Evolutionary conservation across 2,888 invertebrate genomes (phyloP).

Genomic region (Cecidostiba fungosa): DNA sequence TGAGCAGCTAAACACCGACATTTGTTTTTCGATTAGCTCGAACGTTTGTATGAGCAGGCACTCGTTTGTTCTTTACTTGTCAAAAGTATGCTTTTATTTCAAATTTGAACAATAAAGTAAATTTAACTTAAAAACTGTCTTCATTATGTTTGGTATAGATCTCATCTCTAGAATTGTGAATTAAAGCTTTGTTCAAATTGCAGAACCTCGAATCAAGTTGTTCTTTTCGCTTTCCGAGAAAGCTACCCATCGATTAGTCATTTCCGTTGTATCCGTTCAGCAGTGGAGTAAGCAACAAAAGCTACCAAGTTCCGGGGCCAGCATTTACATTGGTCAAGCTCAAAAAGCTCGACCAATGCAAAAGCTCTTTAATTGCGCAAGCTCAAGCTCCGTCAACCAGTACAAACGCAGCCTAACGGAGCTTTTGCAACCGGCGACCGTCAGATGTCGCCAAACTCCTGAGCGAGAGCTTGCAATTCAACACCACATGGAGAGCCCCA

Average conservation of each 20-base stretch:
- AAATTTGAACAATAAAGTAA: background rate
- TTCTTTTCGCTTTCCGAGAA: background rate
- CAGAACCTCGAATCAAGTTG: background rate
- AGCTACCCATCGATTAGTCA: too few relatives aligned
- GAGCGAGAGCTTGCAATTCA: background rate
- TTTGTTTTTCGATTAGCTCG: background rate
- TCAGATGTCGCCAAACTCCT: constrained; percentile 32
- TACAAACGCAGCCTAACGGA: background rate
- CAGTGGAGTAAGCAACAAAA: background rate
- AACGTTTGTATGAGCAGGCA: background rate
- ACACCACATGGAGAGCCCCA: constrained; percentile 4
- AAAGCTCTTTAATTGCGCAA: background rate
- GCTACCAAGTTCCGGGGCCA: background rate
- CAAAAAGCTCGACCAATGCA: background rate
- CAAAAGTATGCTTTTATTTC: background rate
- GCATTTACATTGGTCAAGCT: background rate
- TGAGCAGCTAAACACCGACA: background rate
- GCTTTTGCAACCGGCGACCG: background rate
- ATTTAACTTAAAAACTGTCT: background rate
- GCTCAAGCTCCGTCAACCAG: background rate
- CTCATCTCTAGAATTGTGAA: background rate
- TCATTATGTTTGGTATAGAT: too few relatives aligned
- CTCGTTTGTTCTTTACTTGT: background rate
- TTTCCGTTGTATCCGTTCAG: background rate
- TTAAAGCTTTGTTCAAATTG: background rate